Evolutionary conservation across 1,140 invertebrate genomes (phyloP), one percentile per base, ranked within the genome.

Genomic region (Olivierus martensii): DNA sequence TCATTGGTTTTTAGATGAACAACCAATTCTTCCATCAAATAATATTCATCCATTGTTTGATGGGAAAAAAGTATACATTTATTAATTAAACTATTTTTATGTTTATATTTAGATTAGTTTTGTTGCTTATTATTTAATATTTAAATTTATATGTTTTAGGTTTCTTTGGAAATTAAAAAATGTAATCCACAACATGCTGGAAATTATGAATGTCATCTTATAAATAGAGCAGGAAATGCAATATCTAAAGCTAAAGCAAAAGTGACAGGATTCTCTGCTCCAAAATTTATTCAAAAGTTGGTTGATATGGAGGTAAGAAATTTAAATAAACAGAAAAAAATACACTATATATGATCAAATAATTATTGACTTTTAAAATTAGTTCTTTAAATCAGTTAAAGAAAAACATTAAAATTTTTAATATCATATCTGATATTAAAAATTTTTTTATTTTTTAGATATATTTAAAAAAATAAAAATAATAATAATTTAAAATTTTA

Each of bases 261-360:
- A 50, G 79, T 91, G 1, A 60, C 22, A 55, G 65, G 18, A 72
- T 82, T 47, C 89, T 90, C 66, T 73, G 86, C 10, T 86, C 78
- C 69, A 78, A 85, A 65, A 71, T 94, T 95, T 69, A 77, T 79
- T 0, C 84, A 91, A 63, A 82, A 74, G 55, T 86, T 94, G 61
- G 78, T 77, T 0, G 86, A 94, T 67, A 69, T 85, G 17, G 85
- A 93, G 63, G 80, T 82, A 56, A 7, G 45, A 21, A 88, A 93
- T 67, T 35, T 49, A 9, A n/a, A n/a, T n/a, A n/a, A n/a, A n/a
- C n/a, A n/a, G n/a, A n/a, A n/a, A n/a, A n/a, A n/a, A n/a, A n/a
- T n/a, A n/a, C n/a, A n/a, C n/a, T n/a, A n/a, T n/a, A n/a, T n/a
- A n/a, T n/a, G n/a, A n/a, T n/a, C n/a, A n/a, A n/a, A n/a, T n/a